These are phyloP conservation scores for Dendroctonus valens DNA, from an alignment of 1,140 invertebrate genomes.

Conservation along the genomic window DNA sequence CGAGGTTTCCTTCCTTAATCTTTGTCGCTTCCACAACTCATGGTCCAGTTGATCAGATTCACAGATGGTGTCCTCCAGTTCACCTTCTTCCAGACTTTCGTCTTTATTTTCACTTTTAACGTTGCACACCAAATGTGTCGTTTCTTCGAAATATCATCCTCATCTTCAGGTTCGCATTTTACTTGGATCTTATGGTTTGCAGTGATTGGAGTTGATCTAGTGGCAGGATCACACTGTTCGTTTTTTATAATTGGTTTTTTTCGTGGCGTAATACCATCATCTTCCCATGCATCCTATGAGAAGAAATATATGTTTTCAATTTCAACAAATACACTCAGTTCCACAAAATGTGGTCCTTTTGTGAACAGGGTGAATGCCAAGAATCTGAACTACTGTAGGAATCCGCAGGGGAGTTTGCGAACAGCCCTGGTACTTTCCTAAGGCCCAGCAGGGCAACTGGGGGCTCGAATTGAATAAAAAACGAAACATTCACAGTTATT, in stretches of 20 bases:
- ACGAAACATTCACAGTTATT: too few relatives aligned
- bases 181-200: neutral
- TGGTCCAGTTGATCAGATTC: too few relatives aligned
- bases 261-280: constrained; percentile 3
- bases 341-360: too few relatives aligned
- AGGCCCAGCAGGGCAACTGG: too few relatives aligned
- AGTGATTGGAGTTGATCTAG: neutral
- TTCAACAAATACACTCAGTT: neutral
- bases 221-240: neutral
- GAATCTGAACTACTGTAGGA: too few relatives aligned
- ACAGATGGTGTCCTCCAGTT: neutral
- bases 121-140: neutral
- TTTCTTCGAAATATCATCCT: constrained; percentile 16
- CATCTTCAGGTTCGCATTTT: constrained; percentile 4
- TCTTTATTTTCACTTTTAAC: constrained; percentile 1
- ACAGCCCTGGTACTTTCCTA: too few relatives aligned
- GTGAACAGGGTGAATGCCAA: too few relatives aligned
- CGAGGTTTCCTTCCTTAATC: constrained; percentile 1
- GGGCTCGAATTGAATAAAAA: too few relatives aligned
- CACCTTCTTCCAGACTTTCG: neutral
- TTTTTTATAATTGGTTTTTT: neutral
- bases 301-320: neutral
- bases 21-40: too few relatives aligned
- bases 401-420: too few relatives aligned
- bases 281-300: constrained; percentile 31